These are phyloP conservation scores for Campoplex nolae DNA, from an alignment of 2,888 invertebrate genomes.

Conservation along the genomic window DNA sequence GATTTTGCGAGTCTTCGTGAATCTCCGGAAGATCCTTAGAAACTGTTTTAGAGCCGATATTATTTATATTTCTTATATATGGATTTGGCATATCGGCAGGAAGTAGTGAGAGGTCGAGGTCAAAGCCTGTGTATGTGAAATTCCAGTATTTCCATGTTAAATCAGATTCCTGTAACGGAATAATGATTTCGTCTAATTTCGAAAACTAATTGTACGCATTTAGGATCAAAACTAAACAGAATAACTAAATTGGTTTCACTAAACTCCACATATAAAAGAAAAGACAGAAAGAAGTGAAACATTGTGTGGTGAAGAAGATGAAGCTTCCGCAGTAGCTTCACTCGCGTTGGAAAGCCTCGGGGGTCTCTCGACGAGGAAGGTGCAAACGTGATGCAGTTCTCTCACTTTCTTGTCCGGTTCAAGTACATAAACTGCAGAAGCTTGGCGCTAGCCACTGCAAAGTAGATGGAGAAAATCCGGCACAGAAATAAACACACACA, in stretches of 20 bases:
- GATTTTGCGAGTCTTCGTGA: conserved; percentile 21
- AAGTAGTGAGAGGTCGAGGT: conserved; percentile 18
- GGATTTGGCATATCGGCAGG: conserved; percentile 26
- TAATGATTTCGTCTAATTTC: neutral
- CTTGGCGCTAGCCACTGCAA: conserved; percentile 45
- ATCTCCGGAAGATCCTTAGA: conserved; percentile 23
- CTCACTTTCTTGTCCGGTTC: conserved; percentile 40
- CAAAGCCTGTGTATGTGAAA: neutral
- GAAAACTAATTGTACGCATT: too few relatives aligned
- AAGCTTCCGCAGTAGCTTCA: conserved; percentile 63
- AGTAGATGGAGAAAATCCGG: conserved; percentile 58
- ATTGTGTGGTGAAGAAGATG: conserved; percentile 47
- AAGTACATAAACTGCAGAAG: conserved; percentile 52
- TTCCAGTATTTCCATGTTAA: neutral
- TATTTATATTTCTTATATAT: conserved; percentile 30
- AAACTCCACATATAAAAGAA: neutral
- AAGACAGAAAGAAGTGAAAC: conserved; percentile 27
- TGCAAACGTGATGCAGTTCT: conserved; percentile 62
- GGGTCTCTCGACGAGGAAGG: conserved; percentile 50
- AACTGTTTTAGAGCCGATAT: neutral
- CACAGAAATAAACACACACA: conserved; percentile 14
- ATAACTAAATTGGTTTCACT: neutral
- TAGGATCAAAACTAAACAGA: neutral
- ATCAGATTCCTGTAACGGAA: neutral
- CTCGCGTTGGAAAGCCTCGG: conserved; percentile 54